A percentile compares a stretch with the other conserved stretches of the same genome.
Conservation (phyloP, 2,888 invertebrate genomes). For the Cosmia pyralina region DNA sequence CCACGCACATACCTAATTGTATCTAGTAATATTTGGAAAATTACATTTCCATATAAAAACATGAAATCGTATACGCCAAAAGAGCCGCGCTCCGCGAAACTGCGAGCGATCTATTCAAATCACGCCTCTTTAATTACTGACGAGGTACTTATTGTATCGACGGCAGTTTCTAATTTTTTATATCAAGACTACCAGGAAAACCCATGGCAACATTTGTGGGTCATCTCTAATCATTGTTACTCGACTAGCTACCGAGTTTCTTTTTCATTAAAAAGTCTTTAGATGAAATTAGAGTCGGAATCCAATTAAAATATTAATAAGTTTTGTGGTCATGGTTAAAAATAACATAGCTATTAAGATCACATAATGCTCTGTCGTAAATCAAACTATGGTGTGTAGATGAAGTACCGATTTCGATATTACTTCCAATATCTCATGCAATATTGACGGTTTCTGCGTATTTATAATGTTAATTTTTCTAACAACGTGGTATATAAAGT, state of each 20-base stretch:
- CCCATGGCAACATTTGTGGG: conserved; percentile 29
- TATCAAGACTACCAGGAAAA: conserved; percentile 31
- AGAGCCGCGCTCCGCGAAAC: background rate
- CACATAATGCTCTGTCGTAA: background rate
- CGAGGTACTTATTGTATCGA: conserved; percentile 24
- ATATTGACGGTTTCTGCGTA: conserved; percentile 39
- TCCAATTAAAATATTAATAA: conserved; percentile 46
- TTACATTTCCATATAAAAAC: background rate
- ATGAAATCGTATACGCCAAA: background rate
- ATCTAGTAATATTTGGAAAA: background rate
- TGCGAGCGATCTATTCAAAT: conserved; percentile 29
- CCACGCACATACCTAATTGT: background rate
- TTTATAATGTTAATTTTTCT: conserved; percentile 56
- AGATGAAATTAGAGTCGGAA: conserved; percentile 35
- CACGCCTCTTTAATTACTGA: conserved; percentile 39
- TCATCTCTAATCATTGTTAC: conserved; percentile 54
- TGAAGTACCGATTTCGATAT: conserved; percentile 27
- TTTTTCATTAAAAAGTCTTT: conserved; percentile 39
- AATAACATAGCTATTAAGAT: conserved; percentile 8
- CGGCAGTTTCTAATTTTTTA: conserved; percentile 41
- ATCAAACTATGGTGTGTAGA: conserved; percentile 6
- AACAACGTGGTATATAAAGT: conserved; percentile 39
- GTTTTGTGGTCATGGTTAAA: conserved; percentile 22
- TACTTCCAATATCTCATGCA: conserved; percentile 27
- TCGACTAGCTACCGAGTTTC: conserved; percentile 33